Conservation (phyloP, 2,113 vertebrate species). For the Limanda limanda region DNA sequence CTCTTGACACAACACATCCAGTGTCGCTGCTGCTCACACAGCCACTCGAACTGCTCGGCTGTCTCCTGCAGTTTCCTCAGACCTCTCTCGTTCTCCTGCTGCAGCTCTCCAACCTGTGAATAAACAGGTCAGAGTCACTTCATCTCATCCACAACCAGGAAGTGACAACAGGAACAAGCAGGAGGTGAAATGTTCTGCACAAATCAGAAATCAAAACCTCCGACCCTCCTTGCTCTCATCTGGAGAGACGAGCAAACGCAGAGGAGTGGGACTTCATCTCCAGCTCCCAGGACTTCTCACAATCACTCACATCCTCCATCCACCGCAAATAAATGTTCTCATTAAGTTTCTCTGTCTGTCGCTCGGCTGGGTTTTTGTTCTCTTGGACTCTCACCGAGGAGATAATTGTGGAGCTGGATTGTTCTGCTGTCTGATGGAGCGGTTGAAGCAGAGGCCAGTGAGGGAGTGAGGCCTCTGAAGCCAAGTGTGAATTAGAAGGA, state of each 20-base stretch:
- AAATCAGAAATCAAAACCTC: background rate
- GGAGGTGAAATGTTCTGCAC: background rate
- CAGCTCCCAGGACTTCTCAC: background rate
- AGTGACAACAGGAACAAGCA: background rate
- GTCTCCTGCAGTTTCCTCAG: slow-evolving; percentile 77
- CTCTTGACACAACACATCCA: slow-evolving; percentile 81
- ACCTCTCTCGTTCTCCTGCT: slow-evolving; percentile 70
- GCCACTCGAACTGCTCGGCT: slow-evolving; percentile 80
- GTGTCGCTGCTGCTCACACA: slow-evolving; percentile 80
- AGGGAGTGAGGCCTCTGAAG: slow-evolving; percentile 37
- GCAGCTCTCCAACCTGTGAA: slow-evolving; percentile 59
- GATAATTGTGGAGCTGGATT: slow-evolving; percentile 35
- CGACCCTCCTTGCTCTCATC: slow-evolving; percentile 3
- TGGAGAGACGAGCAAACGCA: slow-evolving; percentile 27
- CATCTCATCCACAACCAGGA: slow-evolving; percentile 1
- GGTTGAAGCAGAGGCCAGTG: slow-evolving; percentile 41
- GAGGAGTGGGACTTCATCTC: background rate
- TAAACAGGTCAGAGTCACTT: background rate
- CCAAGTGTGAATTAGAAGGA: slow-evolving; percentile 41
- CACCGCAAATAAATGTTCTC: slow-evolving; percentile 38
- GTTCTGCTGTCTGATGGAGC: slow-evolving; percentile 54
- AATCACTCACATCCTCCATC: slow-evolving; percentile 24
- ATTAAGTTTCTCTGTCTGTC: slow-evolving; percentile 15
- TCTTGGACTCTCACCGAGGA: slow-evolving; percentile 25
- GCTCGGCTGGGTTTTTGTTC: slow-evolving; percentile 25